phyloP scores from a whole-genome alignment of 2,888 invertebrate genomes.

The Pediacus dermestoides region DNA sequence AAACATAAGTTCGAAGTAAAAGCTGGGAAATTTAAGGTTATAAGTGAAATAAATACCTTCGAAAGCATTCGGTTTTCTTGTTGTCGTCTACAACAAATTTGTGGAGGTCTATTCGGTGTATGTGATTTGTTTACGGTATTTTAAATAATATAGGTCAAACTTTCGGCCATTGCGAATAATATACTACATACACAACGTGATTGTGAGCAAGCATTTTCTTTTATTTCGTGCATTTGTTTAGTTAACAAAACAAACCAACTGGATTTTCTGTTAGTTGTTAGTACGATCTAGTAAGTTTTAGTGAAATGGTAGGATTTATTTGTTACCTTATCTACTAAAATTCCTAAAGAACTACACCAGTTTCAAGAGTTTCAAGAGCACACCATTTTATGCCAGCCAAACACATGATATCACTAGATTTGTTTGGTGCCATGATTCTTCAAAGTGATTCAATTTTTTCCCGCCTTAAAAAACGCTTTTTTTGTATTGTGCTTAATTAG shows the following conservation, averaged over 20 bases:
- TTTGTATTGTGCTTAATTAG: too few species aligned
- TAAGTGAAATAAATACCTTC: not conserved
- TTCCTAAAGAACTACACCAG: conserved; percentile 38
- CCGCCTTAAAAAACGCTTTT: too few species aligned
- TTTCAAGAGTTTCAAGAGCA: conserved; percentile 33
- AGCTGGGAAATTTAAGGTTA: conserved; percentile 8
- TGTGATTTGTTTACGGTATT: conserved; percentile 25
- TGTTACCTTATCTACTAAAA: conserved; percentile 41
- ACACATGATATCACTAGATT: conserved; percentile 48
- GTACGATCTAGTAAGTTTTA: too few species aligned
- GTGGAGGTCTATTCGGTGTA: not conserved
- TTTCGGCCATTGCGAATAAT: conserved; percentile 50
- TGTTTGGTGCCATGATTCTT: conserved; percentile 39
- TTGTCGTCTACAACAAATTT: conserved; percentile 4
- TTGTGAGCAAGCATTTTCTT: conserved; percentile 39
- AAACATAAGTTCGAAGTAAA: too few species aligned
- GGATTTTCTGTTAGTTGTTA: conserved; percentile 1
- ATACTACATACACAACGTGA: conserved; percentile 47
- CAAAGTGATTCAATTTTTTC: conserved; percentile 28
- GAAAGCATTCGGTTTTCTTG: conserved; percentile 3
- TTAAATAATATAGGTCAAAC: conserved; percentile 51
- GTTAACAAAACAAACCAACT: conserved; percentile 12
- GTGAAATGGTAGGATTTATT: conserved; percentile 3
- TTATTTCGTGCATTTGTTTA: conserved; percentile 16
- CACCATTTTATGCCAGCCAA: conserved; percentile 51